Evolutionary conservation across 2,113 vertebrate genomes (phyloP).

Genomic region (Oreotrochilus melanogaster): DNA sequence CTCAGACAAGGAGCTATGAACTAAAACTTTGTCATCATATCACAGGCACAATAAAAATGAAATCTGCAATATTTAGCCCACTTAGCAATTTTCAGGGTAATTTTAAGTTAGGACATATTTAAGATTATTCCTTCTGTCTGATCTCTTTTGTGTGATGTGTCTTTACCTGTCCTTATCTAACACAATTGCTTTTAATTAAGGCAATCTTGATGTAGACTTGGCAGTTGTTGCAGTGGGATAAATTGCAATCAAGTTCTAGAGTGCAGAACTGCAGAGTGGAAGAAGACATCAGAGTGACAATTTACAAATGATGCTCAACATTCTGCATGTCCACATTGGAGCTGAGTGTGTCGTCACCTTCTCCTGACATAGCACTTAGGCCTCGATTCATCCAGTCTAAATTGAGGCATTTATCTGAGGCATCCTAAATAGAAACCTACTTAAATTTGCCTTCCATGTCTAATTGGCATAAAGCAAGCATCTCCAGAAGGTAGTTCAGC

Average conservation of each 20-base stretch:
- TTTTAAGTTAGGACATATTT: not conserved
- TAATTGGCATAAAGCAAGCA: not conserved
- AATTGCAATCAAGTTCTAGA: not conserved
- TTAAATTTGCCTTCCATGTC: not conserved
- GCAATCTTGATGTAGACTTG: constrained; percentile 3
- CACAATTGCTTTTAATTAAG: constrained; percentile 24
- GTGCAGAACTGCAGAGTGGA: not conserved
- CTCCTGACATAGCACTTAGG: not conserved
- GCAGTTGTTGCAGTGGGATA: not conserved
- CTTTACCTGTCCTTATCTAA: constrained; percentile 39
- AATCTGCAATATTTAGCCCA: not conserved
- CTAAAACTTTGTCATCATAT: not conserved
- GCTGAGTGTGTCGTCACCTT: not conserved
- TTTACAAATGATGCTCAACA: not conserved
- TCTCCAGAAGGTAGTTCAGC: not conserved
- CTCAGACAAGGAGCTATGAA: not conserved
- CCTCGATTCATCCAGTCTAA: not conserved
- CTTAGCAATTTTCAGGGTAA: constrained; percentile 32
- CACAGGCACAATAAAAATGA: not conserved
- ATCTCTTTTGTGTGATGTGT: constrained; percentile 2
- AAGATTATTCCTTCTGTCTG: not conserved
- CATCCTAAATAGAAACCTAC: not conserved
- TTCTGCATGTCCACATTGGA: not conserved
- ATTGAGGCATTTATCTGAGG: not conserved
- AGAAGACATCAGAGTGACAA: not conserved